Conservation (phyloP, 2,113 vertebrate genomes). For the Irena cyanogastra region DNA sequence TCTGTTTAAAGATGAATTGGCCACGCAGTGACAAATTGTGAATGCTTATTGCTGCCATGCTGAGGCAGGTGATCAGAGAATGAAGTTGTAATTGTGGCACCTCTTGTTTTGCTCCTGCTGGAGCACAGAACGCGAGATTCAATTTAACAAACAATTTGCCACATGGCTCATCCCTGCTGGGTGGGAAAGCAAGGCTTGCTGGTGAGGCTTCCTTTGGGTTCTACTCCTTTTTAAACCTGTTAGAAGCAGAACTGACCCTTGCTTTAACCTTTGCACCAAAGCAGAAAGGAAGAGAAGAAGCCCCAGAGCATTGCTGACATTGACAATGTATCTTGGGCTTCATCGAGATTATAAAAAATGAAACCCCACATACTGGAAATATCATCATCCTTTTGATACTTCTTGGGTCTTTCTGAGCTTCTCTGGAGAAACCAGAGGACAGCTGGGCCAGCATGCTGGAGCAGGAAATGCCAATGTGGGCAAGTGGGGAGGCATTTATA, state of each 20-base stretch:
- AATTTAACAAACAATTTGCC: slow-evolving; percentile 69
- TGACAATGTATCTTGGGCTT: neutral
- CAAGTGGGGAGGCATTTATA: neutral
- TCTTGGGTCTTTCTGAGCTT: neutral
- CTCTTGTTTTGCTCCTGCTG: slow-evolving; percentile 65
- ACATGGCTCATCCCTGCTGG: slow-evolving; percentile 49
- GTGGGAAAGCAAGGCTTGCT: slow-evolving; percentile 36
- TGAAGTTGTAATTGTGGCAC: slow-evolving; percentile 62
- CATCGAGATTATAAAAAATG: neutral
- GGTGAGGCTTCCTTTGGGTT: neutral
- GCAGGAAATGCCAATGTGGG: fast-evolving
- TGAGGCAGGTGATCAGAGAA: slow-evolving; percentile 76
- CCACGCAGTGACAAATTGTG: slow-evolving; percentile 69
- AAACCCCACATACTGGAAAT: fast-evolving
- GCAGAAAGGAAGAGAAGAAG: slow-evolving; percentile 15
- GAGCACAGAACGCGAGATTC: slow-evolving; percentile 19
- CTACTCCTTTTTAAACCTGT: slow-evolving; percentile 13
- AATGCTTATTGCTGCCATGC: slow-evolving; percentile 69
- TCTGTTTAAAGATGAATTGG: slow-evolving; percentile 75
- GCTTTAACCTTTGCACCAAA: neutral
- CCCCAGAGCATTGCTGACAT: neutral
- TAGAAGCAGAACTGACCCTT: neutral
- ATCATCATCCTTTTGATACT: neutral
- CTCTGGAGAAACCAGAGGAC: neutral
- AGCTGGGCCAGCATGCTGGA: fast-evolving